Percentiles rank a stretch among this genome's conserved stretches.
Conservation (phyloP, 2,888 invertebrate genomes). For the Drosophila yooni region DNA sequence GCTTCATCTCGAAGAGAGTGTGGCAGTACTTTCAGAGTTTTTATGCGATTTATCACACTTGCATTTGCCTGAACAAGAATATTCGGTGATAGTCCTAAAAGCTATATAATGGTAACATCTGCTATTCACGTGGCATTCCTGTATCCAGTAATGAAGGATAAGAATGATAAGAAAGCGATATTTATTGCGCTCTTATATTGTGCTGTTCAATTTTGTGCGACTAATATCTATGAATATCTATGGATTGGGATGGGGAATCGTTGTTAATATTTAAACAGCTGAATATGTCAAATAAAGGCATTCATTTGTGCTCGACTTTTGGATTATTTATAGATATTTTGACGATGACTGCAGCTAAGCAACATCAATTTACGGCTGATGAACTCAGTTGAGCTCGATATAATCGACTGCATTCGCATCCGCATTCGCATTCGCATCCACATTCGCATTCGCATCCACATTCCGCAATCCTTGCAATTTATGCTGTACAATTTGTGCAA, state of each 20-base stretch:
- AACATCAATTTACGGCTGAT: slow-evolving; percentile 61
- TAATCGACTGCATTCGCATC: slow-evolving; percentile 25
- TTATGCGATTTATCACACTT: background rate
- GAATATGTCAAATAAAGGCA: slow-evolving; percentile 15
- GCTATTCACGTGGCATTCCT: background rate
- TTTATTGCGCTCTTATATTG: no score
- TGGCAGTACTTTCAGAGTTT: background rate
- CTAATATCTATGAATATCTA: background rate
- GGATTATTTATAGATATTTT: background rate
- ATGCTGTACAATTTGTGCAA: slow-evolving; percentile 60
- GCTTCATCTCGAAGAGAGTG: background rate
- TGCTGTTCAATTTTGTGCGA: background rate
- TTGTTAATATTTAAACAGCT: slow-evolving; percentile 60
- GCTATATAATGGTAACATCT: background rate
- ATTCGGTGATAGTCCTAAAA: background rate
- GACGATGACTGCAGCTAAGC: slow-evolving; percentile 17
- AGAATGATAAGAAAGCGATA: background rate
- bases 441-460: slow-evolving; percentile 1
- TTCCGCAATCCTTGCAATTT: slow-evolving; percentile 47
- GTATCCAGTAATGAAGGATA: background rate
- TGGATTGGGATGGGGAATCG: background rate
- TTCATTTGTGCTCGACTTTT: slow-evolving; percentile 3
- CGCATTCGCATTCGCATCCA: background rate
- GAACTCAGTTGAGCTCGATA: slow-evolving; percentile 36
- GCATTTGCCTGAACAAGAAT: background rate